Conservation (phyloP, 2,113 vertebrate species). For the Eira barbara region DNA sequence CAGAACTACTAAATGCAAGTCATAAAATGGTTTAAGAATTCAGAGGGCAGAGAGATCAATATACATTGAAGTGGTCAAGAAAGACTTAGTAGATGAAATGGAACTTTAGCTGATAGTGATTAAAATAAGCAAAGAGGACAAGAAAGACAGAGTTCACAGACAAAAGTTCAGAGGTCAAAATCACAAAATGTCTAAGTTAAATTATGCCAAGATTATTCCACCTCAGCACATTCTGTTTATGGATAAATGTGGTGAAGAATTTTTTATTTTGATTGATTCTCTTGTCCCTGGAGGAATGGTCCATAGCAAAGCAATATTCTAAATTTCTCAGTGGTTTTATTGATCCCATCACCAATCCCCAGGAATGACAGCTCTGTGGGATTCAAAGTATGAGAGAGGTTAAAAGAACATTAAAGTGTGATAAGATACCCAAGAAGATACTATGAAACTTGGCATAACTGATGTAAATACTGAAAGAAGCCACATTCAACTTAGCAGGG, state of each 20-base stretch:
- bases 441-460: conserved; percentile 31
- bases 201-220: conserved; percentile 44
- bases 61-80: not conserved
- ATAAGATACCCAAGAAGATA: not conserved
- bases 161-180: conserved; percentile 45
- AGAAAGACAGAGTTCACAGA: not conserved
- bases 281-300: not conserved
- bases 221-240: conserved; percentile 41
- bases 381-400: conserved; percentile 27
- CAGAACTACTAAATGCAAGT: not conserved
- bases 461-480: not conserved
- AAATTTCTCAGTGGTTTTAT: conserved; percentile 47
- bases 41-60: not conserved
- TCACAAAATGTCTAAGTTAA: not conserved
- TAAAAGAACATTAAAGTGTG: not conserved
- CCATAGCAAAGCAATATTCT: conserved; percentile 54
- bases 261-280: conserved; percentile 51
- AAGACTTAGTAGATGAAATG: not conserved
- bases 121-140: not conserved
- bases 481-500: not conserved
- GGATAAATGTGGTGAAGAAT: not conserved
- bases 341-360: not conserved
- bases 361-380: conserved; percentile 15
- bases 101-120: not conserved
- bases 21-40: conserved; percentile 2